Evolutionary conservation across 2,888 invertebrate genomes (phyloP).

Genomic region (Cephus runcator): DNA sequence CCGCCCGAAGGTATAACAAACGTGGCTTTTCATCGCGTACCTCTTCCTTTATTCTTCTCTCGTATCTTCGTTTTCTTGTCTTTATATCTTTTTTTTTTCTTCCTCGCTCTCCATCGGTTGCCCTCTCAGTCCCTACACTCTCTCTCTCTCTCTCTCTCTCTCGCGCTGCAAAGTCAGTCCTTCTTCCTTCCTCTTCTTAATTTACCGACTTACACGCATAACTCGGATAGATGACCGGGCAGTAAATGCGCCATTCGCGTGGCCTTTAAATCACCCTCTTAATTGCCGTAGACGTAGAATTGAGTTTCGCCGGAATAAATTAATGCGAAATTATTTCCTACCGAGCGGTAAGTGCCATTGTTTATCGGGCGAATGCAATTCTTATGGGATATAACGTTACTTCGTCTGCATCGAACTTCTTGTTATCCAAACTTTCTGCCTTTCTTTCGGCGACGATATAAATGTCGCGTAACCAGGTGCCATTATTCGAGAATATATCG

Average conservation of each 20-base stretch:
- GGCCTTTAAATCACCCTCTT: constrained; percentile 18
- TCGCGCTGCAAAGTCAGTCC: background rate
- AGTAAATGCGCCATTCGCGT: background rate
- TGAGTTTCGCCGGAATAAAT: constrained; percentile 6
- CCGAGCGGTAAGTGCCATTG: constrained; percentile 10
- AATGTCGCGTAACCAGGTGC: background rate
- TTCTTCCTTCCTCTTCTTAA: background rate
- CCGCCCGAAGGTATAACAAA: background rate
- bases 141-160: background rate
- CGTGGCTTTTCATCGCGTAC: background rate
- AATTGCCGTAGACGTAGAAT: constrained; percentile 16
- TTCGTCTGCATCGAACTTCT: background rate
- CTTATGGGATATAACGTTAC: background rate
- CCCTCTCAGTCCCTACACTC: background rate
- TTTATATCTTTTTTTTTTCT: background rate
- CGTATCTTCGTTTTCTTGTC: background rate
- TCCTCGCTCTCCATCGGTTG: background rate
- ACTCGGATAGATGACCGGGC: background rate
- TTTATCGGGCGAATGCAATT: constrained; percentile 12
- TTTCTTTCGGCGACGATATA: background rate
- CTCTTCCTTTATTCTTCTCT: background rate
- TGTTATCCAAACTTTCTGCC: background rate
- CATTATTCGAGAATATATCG: background rate
- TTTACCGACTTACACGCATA: background rate
- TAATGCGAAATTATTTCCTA: background rate